phyloP scores from a whole-genome alignment of 2,888 invertebrate species.

The Cylindroiulus punctatus region DNA sequence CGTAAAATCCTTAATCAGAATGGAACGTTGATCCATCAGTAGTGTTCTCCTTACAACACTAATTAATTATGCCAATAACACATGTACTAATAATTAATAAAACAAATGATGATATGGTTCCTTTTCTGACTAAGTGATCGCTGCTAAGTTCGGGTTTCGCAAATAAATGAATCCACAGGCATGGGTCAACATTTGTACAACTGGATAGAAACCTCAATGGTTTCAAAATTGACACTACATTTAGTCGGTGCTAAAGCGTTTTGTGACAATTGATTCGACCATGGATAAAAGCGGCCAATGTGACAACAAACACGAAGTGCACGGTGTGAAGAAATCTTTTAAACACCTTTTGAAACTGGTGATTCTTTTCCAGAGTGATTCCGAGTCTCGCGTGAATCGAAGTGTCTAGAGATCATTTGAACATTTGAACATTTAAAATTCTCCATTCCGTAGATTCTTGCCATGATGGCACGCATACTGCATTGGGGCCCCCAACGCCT shows the following conservation, averaged over 20 bases:
- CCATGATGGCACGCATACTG: not conserved
- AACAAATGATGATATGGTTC: too few species aligned
- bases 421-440: not conserved
- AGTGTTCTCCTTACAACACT: too few species aligned
- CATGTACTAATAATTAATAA: too few species aligned
- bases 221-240: not conserved
- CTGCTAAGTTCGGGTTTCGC: not conserved
- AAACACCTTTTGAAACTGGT: not conserved
- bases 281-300: not conserved
- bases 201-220: not conserved
- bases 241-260: not conserved
- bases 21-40: too few species aligned
- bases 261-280: not conserved
- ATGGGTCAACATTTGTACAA: slow-evolving; percentile 14
- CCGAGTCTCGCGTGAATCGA: not conserved
- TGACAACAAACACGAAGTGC: slow-evolving; percentile 12
- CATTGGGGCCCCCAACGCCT: not conserved
- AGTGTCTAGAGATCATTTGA: not conserved
- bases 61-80: too few species aligned
- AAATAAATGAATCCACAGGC: not conserved
- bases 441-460: not conserved
- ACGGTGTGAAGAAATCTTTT: not conserved
- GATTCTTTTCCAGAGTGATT: not conserved
- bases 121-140: too few species aligned
- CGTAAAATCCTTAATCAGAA: too few species aligned